phyloP scores from a whole-genome alignment of 2,113 vertebrate species.

The western clawed frog (Xenopus tropicalis) region DNA sequence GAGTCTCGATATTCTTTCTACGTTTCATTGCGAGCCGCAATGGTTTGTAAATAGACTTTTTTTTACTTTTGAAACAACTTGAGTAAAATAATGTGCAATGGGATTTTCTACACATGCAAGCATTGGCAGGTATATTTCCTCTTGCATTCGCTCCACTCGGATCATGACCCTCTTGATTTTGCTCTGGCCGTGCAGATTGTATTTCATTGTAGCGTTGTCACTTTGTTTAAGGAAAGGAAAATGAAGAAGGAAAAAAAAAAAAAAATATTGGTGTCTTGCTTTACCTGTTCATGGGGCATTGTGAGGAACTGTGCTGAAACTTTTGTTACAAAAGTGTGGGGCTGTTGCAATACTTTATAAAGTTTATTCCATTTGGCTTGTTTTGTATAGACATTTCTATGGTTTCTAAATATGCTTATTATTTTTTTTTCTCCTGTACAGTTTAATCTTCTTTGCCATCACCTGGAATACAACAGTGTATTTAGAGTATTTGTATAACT shows the following conservation, averaged over 20 bases:
- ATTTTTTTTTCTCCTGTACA: constrained; percentile 71
- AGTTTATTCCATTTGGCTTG: constrained; percentile 82
- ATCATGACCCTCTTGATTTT: constrained; percentile 69
- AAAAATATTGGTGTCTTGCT: constrained; percentile 68
- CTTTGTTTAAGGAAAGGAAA: constrained; percentile 67
- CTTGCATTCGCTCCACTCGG: constrained; percentile 71
- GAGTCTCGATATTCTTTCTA: constrained; percentile 70
- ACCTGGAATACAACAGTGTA: constrained; percentile 76
- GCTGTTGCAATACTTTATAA: constrained; percentile 97
- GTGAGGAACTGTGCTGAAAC: constrained; percentile 76
- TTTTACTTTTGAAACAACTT: constrained; percentile 80
- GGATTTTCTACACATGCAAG: constrained; percentile 79
- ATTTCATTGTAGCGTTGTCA: constrained; percentile 75
- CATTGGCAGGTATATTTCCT: constrained; percentile 72
- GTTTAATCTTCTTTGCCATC: constrained; percentile 74
- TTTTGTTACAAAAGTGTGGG: constrained; percentile 85
- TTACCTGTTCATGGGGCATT: constrained; percentile 75
- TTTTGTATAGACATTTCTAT: constrained; percentile 86
- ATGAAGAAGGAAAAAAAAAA: constrained; percentile 48
- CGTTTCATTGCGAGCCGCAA: constrained; percentile 69
- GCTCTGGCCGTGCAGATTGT: constrained; percentile 73
- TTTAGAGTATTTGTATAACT: constrained; percentile 91
- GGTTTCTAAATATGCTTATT: constrained; percentile 83
- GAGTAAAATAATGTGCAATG: constrained; percentile 82
- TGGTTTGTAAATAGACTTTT: constrained; percentile 84